A percentile compares a stretch with the other conserved stretches of the same genome.
These are phyloP conservation scores for Aulostomus chinensis DNA, from an alignment of 2,797 vertebrate genomes.

Conservation along the genomic window DNA sequence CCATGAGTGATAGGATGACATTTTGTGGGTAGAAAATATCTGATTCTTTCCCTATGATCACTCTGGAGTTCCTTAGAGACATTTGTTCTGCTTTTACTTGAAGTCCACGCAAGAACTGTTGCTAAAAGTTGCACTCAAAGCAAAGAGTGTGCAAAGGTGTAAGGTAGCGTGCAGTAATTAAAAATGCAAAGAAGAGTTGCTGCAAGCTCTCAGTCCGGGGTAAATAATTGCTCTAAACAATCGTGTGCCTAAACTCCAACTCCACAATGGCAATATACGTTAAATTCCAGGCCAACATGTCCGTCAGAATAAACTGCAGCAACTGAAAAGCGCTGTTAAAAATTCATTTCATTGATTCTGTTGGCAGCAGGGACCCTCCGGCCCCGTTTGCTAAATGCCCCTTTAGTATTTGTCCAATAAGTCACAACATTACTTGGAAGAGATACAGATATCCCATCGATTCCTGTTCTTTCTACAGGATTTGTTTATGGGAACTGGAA, in stretches of 20 bases:
- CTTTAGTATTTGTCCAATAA: constrained; percentile 40
- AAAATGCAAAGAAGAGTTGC: constrained; percentile 31
- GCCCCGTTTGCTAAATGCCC: constrained; percentile 26
- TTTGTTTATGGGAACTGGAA: constrained; percentile 8
- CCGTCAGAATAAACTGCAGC: constrained; percentile 59
- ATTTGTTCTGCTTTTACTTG: no score
- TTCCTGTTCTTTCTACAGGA: constrained; percentile 3
- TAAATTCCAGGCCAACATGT: constrained; percentile 32
- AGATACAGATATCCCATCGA: constrained; percentile 8
- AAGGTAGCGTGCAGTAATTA: constrained; percentile 40
- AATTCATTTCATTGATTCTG: constrained; percentile 71
- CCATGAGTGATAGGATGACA: no score
- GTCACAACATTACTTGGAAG: constrained; percentile 37
- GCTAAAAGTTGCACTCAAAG: constrained; percentile 16
- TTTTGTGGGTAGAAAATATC: no score
- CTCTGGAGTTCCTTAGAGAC: no score
- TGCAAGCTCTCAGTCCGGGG: constrained; percentile 20
- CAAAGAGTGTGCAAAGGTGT: constrained; percentile 19
- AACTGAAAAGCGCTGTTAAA: constrained; percentile 59
- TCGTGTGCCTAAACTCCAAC: constrained; percentile 2
- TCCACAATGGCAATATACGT: constrained; percentile 8
- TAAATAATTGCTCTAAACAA: constrained; percentile 4
- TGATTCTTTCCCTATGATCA: no score
- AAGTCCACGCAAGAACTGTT: no score
- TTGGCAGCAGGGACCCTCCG: constrained; percentile 50